Percentiles rank a stretch among this genome's conserved stretches.
Conservation (phyloP, 2,113 vertebrate genomes). For the Lophotis ruficrista region DNA sequence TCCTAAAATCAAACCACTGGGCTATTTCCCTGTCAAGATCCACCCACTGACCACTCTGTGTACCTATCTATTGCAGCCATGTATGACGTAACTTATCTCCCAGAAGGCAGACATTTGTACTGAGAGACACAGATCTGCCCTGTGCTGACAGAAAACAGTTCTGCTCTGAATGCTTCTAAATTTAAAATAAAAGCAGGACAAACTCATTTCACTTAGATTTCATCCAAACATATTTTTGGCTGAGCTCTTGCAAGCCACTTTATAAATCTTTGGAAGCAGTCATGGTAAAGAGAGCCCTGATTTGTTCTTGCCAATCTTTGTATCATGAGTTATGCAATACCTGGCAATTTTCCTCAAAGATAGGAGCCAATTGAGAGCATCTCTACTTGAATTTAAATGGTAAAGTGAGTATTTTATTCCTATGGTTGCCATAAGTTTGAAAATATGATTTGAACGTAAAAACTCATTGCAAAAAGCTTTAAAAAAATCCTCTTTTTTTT, state of each 20-base stretch:
- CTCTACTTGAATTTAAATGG: background rate
- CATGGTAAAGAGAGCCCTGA: background rate
- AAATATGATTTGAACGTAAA: background rate
- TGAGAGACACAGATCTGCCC: background rate
- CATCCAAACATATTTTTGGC: background rate
- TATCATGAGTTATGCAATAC: background rate
- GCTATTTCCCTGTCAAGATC: background rate
- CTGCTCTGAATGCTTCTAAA: background rate
- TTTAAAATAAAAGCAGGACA: background rate
- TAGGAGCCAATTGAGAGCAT: background rate
- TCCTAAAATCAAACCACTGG: background rate
- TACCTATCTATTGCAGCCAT: background rate
- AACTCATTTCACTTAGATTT: background rate
- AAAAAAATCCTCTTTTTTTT: background rate
- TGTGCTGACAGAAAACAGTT: background rate
- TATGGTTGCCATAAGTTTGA: background rate
- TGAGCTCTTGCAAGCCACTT: background rate
- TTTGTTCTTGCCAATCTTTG: background rate
- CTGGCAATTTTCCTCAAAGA: background rate
- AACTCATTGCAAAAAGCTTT: background rate
- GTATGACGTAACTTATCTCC: background rate
- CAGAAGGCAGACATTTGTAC: background rate
- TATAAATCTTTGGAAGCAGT: conserved; percentile 8
- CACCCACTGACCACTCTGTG: background rate
- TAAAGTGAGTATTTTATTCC: background rate